Conservation (phyloP, 2,888 invertebrate species). For the Limnephilus auricula region DNA sequence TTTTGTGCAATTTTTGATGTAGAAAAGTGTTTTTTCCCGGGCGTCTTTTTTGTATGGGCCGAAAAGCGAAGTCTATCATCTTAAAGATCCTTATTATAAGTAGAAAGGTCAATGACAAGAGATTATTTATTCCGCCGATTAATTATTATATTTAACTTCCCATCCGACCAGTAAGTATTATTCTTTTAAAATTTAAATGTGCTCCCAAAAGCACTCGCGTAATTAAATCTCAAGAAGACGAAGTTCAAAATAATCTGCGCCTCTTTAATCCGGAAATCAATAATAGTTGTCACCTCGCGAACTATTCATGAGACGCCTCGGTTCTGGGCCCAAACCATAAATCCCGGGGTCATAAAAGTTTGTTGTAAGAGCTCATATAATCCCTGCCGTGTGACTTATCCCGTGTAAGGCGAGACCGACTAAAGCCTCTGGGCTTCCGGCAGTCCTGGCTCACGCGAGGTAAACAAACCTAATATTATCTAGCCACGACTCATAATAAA, state of each 20-base stretch:
- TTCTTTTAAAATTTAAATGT: neutral
- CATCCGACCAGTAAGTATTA: too few species aligned
- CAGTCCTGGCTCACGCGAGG: constrained; percentile 16
- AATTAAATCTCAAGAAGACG: constrained; percentile 11
- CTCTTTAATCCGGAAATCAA: constrained; percentile 54
- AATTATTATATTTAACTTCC: neutral
- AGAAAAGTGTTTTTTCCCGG: too few species aligned
- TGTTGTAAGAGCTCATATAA: constrained; percentile 58
- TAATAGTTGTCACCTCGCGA: constrained; percentile 58
- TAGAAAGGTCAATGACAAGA: neutral
- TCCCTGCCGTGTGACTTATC: constrained; percentile 61
- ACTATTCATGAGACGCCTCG: constrained; percentile 56
- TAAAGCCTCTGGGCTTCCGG: constrained; percentile 40
- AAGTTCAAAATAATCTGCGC: constrained; percentile 29
- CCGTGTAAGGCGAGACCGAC: constrained; percentile 59
- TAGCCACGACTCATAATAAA: neutral
- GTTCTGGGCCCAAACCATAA: constrained; percentile 56
- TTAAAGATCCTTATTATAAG: neutral
- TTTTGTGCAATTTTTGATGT: too few species aligned
- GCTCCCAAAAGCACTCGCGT: neutral
- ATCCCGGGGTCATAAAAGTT: constrained; percentile 64
- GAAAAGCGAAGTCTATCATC: too few species aligned
- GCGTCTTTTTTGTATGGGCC: too few species aligned
- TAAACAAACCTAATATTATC: constrained; percentile 51
- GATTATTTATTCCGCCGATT: neutral